Evolutionary conservation across 2,888 invertebrate genomes (phyloP).

Genomic region (Celastrina argiolus): DNA sequence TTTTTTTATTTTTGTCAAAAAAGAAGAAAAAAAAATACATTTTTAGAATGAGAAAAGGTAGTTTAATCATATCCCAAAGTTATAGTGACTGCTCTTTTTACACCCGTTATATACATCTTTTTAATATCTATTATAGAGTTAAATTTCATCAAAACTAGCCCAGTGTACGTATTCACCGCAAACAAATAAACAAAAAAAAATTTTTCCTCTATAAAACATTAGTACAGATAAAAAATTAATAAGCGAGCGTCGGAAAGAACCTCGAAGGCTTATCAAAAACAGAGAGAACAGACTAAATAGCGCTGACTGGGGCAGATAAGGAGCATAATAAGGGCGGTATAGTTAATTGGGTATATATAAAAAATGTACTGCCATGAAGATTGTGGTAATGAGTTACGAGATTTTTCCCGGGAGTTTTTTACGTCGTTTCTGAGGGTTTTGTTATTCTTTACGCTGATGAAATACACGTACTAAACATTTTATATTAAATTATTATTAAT

Average conservation of each 20-base stretch:
- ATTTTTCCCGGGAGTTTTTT: background rate
- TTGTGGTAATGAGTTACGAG: conserved; percentile 1
- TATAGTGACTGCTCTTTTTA: no score
- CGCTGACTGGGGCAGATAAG: conserved; percentile 2
- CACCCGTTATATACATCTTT: no score
- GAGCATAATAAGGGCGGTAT: background rate
- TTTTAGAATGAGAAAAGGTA: no score
- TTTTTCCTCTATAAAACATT: background rate
- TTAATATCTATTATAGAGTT: no score
- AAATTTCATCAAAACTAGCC: background rate
- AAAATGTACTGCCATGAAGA: background rate
- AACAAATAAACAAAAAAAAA: no score
- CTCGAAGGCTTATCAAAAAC: background rate
- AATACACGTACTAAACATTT: no score
- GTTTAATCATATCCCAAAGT: no score
- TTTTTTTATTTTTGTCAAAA: no score
- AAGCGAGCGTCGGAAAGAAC: background rate
- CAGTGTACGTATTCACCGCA: no score
- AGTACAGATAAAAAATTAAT: background rate
- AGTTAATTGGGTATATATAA: conserved; percentile 8
- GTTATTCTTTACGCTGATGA: no score
- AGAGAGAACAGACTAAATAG: background rate
- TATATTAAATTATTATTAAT: no score
- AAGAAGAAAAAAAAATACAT: no score
- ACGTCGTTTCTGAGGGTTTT: background rate